Evolutionary conservation across 2,797 vertebrate species (phyloP), one percentile per base, ranked within the genome.

Genomic region (Liasis olivaceus): DNA sequence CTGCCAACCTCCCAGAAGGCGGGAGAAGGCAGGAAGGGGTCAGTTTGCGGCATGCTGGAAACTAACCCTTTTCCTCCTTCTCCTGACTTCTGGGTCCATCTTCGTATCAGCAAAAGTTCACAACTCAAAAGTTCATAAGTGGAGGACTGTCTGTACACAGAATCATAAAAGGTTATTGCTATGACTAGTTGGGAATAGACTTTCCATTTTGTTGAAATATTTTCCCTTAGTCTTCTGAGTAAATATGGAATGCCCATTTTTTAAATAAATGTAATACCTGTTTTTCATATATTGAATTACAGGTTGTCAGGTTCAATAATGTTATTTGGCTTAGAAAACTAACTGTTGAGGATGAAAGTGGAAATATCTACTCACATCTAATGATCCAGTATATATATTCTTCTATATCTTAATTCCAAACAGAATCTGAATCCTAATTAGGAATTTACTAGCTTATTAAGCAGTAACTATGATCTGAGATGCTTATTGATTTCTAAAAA

Each of bases 91-190:
- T 42, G 42, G 42, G 42, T 42, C 42, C 42, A 42, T 42, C 42
- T 42, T 42, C 42, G 42, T 42, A 42, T 42, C 42, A 2, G 42
- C 42, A 42, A 42, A 42, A 42, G 42, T 3, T 42, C 42, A 42
- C 42, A 42, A 42, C 42, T 42, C 42, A 42, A 42, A 42, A 42
- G 42, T 42, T 42, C 42, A 42, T 42, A 42, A 42, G 42, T 42
- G 0, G 3, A 2, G 42, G 42, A 42, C 42, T 42, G 42, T 42
- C 42, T 42, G 42, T 59, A 56, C 56, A 51, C 28, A 28, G 17
- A 91, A 91, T 59, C 64, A 69, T 31, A 69, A 87, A 77, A 88
- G 26, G 56, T 88, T 59, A 77, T 88, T 92, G 58, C 69, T 63
- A 59, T 42, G 85, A 13, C 28, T 77, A 84, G 58, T 56, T 77